A percentile compares a stretch with the other conserved stretches of the same genome.
phyloP scores from a whole-genome alignment of 2,113 vertebrate genomes.

The Xyrauchen texanus region DNA sequence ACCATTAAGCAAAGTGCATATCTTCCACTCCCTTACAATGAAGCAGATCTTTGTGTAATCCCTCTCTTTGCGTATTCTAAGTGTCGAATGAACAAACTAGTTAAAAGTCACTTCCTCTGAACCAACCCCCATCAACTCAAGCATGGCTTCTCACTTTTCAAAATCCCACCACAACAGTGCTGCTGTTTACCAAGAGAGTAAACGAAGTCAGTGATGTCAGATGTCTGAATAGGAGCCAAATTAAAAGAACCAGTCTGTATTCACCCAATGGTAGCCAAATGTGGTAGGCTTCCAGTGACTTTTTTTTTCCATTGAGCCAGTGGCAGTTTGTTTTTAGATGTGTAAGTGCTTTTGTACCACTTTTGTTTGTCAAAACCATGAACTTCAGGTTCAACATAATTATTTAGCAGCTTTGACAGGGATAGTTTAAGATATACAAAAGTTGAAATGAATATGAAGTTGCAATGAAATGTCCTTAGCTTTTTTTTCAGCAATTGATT shows the following conservation, averaged over 20 bases:
- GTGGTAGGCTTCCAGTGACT: conserved; percentile 77
- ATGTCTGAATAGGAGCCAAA: conserved; percentile 79
- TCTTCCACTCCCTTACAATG: conserved; percentile 18
- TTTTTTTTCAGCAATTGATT: conserved; percentile 62
- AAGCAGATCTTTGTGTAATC: conserved; percentile 66
- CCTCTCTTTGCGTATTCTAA: conserved; percentile 73
- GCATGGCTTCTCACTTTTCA: conserved; percentile 64
- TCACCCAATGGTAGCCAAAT: conserved; percentile 75
- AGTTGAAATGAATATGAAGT: conserved; percentile 49
- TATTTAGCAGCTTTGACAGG: conserved; percentile 36
- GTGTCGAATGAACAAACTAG: conserved; percentile 73
- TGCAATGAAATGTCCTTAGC: conserved; percentile 49
- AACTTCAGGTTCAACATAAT: conserved; percentile 8
- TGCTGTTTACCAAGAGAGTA: conserved; percentile 82
- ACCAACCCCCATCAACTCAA: conserved; percentile 49
- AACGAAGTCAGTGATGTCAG: conserved; percentile 82
- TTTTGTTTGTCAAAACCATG: conserved; percentile 32
- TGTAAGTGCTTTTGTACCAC: conserved; percentile 19
- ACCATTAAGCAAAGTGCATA: conserved; percentile 9
- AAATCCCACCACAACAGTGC: conserved; percentile 55
- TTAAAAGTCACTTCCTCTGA: conserved; percentile 73
- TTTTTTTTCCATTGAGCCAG: conserved; percentile 79
- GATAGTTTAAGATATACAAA: conserved; percentile 26
- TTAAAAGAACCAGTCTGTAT: too few species aligned
- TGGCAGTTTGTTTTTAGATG: conserved; percentile 79